Base-by-base conservation (phyloP, 2,888 invertebrate species). In the Aelia acuminata region DNA sequence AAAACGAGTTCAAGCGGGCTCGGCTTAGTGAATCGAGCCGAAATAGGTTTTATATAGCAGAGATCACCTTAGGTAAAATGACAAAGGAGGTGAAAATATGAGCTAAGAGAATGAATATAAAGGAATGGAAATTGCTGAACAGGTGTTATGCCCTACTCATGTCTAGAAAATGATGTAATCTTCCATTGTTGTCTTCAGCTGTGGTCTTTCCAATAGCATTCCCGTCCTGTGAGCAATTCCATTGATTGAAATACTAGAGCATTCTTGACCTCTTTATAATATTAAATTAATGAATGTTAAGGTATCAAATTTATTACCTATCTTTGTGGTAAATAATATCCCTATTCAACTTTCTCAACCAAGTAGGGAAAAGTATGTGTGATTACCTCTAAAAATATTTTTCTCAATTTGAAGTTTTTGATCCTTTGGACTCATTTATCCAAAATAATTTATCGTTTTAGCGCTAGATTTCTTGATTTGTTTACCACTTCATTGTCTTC, bases 1-100 rank as follows among this genome's bases (percentile, higher is more conserved):
- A 49, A 49, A 18, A 4, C 43, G 43, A 43, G 43, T 43, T 43
- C n/a, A n/a, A 43, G 5, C 53, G 7, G 5, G 18, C n/a, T 53
- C 53, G 7, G 13, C 22, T 18, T 22, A 53, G 31, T 22, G 15
- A 8, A 22, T 31, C 22, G 15, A 26, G 3, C 26, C 2, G 26
- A 70, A 70, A 20, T 70, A 35, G 11, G 31, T 70, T 70, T 7
- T 18, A 70, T 70, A 8, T 7, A 35, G 26, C 63, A 70, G 63
- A 20, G 35, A 18, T 18, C 20, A 18, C 31, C 63, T 70, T 35
- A 35, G 22, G 43, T 47, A 80, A 80, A 80, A 70, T 80, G 3
- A 80, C 80, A 80, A 80, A 10, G 39, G 43, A n/a, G 39, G 80
- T 80, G 80, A 80, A 80, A 80, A 80, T 43, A 80, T 70, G 63